Percentiles rank a stretch among this genome's conserved stretches.
Conservation (phyloP, 2,797 vertebrate species). For the Notoglanidium macrostoma region DNA sequence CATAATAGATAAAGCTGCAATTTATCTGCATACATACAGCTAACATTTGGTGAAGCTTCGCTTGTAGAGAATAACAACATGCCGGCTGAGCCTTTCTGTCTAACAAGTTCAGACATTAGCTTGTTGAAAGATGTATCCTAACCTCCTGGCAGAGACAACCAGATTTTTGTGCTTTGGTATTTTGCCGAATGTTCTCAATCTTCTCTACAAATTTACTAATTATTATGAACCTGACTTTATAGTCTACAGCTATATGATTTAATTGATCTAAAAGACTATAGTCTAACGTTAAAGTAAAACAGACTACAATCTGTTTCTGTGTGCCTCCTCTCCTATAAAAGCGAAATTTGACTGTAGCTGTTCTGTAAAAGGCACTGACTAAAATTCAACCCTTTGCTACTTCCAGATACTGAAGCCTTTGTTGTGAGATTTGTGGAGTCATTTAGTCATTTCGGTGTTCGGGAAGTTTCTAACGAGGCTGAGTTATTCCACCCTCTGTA, state of each 20-base stretch:
- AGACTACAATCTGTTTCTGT: not conserved
- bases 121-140: not conserved
- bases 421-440: not conserved
- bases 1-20: not conserved
- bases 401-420: not conserved
- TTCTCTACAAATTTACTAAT: not conserved
- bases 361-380: not conserved
- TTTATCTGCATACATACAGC: not conserved
- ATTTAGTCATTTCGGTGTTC: not conserved
- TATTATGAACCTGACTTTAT: not conserved
- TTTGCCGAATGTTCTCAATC: not conserved
- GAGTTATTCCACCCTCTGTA: not conserved
- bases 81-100: not conserved
- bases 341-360: not conserved
- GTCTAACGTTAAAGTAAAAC: not conserved
- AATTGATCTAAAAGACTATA: not conserved
- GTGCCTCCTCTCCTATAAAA: not conserved
- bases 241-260: not conserved
- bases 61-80: not conserved
- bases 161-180: no score
- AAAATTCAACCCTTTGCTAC: not conserved
- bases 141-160: not conserved
- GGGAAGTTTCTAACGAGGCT: constrained; percentile 12
- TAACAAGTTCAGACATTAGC: not conserved
- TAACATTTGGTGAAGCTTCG: not conserved